Evolutionary conservation across 2,888 invertebrate genomes (phyloP), one percentile per base, ranked within the genome.

Genomic region (Morpho helenor): DNA sequence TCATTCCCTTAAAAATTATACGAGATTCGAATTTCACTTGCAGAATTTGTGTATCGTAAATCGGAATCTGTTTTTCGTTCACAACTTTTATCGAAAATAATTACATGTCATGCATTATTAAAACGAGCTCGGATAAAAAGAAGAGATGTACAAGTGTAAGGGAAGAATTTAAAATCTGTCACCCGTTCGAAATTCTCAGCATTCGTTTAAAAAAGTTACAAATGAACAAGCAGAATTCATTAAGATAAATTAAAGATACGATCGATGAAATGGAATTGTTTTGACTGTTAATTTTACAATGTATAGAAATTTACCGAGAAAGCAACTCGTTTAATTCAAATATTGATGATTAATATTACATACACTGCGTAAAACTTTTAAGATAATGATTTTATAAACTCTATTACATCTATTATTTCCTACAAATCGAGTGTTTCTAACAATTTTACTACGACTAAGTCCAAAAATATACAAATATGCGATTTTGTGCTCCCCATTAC

Each of bases 111-210:
- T 87, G 85, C 82, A 87, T 89, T 87, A 88, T 89, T 84, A 74
- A 88, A 84, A 77, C 81, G 80, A 82, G 80, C 73, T 77, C 66
- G 52, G 54, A 65, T 76, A 84, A 80, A 82, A 84, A 78, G 74
- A 68, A 63, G 70, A 72, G 69, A 70, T 73, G 52, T 45, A 79
- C 87, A 89, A 89, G 88, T 89, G 88, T 88, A 89, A 88, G 84
- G 73, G 77, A 86, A 86, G 84, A 89, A 88, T 88, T 88, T 85
- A 82, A 87, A 89, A 86, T 89, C 85, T 89, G 87, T 88, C 90
- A 89, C 87, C 83, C 76, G 78, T 78, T 84, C 77, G 75, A 84
- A 82, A 89, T 87, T 85, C 85, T 76, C 81, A 81, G 80, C 83
- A 82, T 85, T 84, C 79, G 75, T 67, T 67, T 65, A 75, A 82